phyloP scores from a whole-genome alignment of 2,797 vertebrate genomes.

The Paramormyrops hopkinsi region DNA sequence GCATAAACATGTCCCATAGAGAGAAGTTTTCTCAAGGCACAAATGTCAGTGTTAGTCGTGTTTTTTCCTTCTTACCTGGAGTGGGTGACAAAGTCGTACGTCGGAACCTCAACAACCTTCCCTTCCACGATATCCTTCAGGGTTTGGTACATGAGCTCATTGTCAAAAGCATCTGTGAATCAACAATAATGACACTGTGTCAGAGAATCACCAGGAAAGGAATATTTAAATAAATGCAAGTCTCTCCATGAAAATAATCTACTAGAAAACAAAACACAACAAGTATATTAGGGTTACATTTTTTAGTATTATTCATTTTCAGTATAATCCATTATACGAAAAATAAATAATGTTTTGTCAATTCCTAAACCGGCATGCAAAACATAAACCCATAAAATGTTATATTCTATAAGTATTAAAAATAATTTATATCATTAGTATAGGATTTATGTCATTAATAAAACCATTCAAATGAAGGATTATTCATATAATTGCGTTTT shows the following conservation, averaged over 20 bases:
- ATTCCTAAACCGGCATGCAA: not conserved
- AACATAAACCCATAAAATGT: not conserved
- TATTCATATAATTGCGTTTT: not conserved
- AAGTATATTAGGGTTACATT: not conserved
- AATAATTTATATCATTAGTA: not conserved
- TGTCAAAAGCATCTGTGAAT: conserved; percentile 85
- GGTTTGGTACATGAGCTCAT: conserved; percentile 84
- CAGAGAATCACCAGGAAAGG: not conserved
- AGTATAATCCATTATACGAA: not conserved
- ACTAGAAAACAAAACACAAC: not conserved
- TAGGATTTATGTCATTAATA: not conserved
- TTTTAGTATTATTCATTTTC: not conserved
- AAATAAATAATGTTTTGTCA: not conserved
- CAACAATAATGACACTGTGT: not conserved
- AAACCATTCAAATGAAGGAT: not conserved
- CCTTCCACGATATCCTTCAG: conserved; percentile 84
- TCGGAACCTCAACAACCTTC: conserved; percentile 82
- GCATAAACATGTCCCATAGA: not conserved
- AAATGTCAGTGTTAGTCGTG: not conserved
- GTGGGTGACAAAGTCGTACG: conserved; percentile 92
- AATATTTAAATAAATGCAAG: not conserved
- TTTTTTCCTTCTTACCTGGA: conserved; percentile 67
- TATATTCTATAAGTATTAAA: not conserved
- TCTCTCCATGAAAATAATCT: not conserved
- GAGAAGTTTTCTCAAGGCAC: not conserved